These are phyloP conservation scores for Dolichallabes microphthalmus DNA, from an alignment of 2,113 vertebrate species.

Conservation along the genomic window DNA sequence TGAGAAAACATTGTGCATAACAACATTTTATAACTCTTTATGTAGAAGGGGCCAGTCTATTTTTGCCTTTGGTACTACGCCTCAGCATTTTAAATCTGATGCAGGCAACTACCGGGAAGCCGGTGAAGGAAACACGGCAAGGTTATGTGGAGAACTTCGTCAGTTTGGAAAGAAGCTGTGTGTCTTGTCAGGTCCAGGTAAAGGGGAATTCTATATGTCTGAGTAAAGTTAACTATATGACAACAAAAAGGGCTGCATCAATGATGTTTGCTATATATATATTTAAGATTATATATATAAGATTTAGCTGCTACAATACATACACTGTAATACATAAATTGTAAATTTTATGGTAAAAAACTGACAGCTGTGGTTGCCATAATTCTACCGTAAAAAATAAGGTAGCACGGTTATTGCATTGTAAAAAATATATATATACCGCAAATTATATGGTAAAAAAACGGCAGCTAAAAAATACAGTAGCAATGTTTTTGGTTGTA, in stretches of 20 bases:
- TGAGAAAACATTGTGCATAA: not conserved
- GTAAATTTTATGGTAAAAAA: too few relatives aligned
- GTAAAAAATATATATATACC: too few relatives aligned
- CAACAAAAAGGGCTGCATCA: not conserved
- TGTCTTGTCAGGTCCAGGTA: not conserved
- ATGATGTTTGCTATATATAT: not conserved
- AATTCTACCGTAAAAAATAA: too few relatives aligned
- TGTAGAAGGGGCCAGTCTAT: not conserved
- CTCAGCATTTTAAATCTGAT: not conserved
- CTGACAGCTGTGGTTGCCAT: too few relatives aligned
- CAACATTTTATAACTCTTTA: not conserved
- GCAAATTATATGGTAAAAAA: too few relatives aligned
- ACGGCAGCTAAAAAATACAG: too few relatives aligned
- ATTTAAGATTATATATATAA: too few relatives aligned
- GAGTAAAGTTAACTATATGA: not conserved
- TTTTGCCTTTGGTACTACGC: not conserved
- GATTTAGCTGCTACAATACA: too few relatives aligned
- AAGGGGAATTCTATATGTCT: not conserved
- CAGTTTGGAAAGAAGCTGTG: not conserved
- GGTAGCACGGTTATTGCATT: too few relatives aligned
- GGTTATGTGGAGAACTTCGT: not conserved
- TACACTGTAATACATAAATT: too few relatives aligned
- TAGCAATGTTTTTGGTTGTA: too few relatives aligned
- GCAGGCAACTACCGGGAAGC: not conserved
- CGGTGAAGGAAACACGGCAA: not conserved